A percentile compares a stretch with the other conserved stretches of the same genome.
Evolutionary conservation across 1,140 invertebrate genomes (phyloP).

Genomic region (Zaprionus africanus): DNA sequence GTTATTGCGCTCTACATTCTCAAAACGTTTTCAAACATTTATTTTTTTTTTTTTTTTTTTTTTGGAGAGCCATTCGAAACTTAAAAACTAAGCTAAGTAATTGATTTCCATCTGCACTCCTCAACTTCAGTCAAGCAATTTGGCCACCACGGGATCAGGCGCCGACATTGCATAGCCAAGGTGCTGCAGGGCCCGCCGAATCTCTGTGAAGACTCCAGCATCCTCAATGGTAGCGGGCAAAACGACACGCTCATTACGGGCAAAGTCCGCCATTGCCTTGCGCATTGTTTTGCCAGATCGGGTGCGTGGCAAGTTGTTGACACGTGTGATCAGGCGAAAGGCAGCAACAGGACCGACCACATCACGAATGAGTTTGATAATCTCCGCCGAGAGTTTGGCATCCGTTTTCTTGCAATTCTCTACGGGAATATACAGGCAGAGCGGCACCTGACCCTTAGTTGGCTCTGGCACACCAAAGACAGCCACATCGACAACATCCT

Average conservation of each 20-base stretch:
- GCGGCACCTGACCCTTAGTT: constrained; percentile 95
- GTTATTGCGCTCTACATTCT: constrained; percentile 17
- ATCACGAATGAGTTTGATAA: constrained; percentile 90
- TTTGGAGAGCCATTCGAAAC: background rate
- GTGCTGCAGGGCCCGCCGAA: constrained; percentile 88
- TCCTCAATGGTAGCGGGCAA: constrained; percentile 96
- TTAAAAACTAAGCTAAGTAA: constrained; percentile 29
- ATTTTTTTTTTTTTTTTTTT: constrained; percentile 33
- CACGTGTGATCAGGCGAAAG: constrained; percentile 91
- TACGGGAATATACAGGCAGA: constrained; percentile 92
- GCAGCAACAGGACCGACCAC: constrained; percentile 95
- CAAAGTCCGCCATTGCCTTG: constrained; percentile 93
- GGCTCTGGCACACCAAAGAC: constrained; percentile 95
- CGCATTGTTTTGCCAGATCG: constrained; percentile 93
- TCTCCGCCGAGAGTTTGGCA: constrained; percentile 87
- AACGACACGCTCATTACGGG: constrained; percentile 90
- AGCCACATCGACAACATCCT: constrained; percentile 92
- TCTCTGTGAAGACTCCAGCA: constrained; percentile 91
- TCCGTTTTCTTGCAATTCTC: constrained; percentile 86
- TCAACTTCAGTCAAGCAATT: constrained; percentile 58
- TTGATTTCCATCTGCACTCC: background rate
- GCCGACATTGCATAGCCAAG: constrained; percentile 90
- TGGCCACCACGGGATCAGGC: constrained; percentile 86
- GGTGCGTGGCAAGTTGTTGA: constrained; percentile 91
- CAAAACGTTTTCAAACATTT: constrained; percentile 5